Percentiles rank a stretch among this genome's conserved stretches.
Evolutionary conservation across 2,888 invertebrate species (phyloP).

Genomic region (Unio delphinus): DNA sequence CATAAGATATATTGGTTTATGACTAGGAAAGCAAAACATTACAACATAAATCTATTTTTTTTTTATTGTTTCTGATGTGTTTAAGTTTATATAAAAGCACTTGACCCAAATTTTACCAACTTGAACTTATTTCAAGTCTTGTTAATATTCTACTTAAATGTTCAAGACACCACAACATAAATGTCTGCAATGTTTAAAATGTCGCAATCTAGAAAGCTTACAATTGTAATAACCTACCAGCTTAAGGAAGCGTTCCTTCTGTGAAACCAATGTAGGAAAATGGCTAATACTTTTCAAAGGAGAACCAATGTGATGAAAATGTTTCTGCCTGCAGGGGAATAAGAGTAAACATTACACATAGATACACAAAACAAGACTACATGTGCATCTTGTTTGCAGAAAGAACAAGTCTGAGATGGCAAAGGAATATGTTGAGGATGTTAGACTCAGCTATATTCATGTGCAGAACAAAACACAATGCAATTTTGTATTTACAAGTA

Average conservation of each 20-base stretch:
- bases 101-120: no score
- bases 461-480: no score
- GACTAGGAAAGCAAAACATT: no score
- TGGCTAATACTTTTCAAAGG: conserved; percentile 70
- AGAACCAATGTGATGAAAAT: conserved; percentile 71
- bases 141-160: conserved; percentile 2
- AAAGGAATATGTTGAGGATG: no score
- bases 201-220: not conserved
- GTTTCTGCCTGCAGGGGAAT: conserved; percentile 59
- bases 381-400: not conserved
- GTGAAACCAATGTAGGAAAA: conserved; percentile 66
- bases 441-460: no score
- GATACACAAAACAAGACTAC: conserved; percentile 1
- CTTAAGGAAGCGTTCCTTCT: conserved; percentile 65
- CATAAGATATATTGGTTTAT: no score
- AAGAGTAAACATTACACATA: not conserved
- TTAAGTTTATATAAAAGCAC: no score
- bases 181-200: not conserved
- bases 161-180: not conserved
- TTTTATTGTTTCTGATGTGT: no score
- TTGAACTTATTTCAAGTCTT: no score
- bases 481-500: no score
- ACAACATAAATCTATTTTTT: no score
- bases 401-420: no score
- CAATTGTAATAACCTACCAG: conserved; percentile 49